These are phyloP conservation scores for Lathamus discolor DNA, from an alignment of 2,113 vertebrate genomes.

Conservation along the genomic window DNA sequence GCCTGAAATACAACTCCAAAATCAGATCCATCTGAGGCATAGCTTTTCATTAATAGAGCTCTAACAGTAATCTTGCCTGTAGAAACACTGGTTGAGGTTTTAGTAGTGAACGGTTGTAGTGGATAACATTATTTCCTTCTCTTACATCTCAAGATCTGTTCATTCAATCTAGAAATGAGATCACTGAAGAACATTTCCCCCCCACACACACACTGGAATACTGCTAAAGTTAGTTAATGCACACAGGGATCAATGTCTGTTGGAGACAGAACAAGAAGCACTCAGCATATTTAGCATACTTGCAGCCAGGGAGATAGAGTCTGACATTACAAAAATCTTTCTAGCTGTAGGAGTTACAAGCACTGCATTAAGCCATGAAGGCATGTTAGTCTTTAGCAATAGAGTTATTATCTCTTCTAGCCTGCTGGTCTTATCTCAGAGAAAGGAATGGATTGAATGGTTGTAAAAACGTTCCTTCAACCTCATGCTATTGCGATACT, in stretches of 20 bases:
- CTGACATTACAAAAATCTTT: background rate
- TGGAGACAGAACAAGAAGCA: background rate
- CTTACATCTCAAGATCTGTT: background rate
- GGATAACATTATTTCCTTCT: background rate
- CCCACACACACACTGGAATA: accelerated
- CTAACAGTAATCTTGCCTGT: background rate
- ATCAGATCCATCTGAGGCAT: background rate
- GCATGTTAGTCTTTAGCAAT: background rate
- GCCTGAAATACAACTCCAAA: background rate
- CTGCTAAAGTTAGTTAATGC: background rate
- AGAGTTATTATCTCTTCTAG: background rate
- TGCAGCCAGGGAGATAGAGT: background rate
- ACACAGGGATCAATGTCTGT: background rate
- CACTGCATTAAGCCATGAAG: background rate
- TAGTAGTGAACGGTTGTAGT: background rate
- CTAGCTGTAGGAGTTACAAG: background rate
- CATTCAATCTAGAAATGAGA: background rate
- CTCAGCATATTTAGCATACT: background rate
- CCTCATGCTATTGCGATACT: background rate
- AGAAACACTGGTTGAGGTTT: background rate
- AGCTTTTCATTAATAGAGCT: background rate
- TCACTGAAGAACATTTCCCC: background rate
- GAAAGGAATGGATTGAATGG: background rate
- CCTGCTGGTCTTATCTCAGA: background rate
- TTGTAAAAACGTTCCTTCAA: background rate